Conservation (phyloP, 2,888 invertebrate species). For the Pimpla rufipes region DNA sequence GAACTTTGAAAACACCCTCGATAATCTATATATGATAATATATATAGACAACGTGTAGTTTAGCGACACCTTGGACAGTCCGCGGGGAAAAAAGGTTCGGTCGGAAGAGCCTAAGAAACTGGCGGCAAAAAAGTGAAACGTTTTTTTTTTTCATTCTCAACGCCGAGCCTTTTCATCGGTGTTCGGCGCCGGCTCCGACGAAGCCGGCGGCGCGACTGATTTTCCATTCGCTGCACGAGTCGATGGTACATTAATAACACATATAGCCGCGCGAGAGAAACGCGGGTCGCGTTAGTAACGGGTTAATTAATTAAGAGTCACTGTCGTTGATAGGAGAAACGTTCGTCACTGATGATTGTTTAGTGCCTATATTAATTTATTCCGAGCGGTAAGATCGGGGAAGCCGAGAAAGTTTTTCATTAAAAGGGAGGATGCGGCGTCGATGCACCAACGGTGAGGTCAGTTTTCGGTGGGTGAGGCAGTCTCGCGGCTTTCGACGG, state of each 20-base stretch:
- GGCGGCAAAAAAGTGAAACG: too few species aligned
- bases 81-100: constrained; percentile 6
- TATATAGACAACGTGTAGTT: constrained; percentile 48
- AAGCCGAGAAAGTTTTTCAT: constrained; percentile 8
- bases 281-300: constrained; percentile 26
- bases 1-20: too few species aligned
- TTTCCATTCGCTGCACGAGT: constrained; percentile 57
- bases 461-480: neutral
- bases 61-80: constrained; percentile 66
- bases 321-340: constrained; percentile 51
- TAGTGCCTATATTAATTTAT: constrained; percentile 65
- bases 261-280: constrained; percentile 32
- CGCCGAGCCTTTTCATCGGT: too few species aligned
- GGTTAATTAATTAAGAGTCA: constrained; percentile 47
- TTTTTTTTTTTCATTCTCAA: too few species aligned
- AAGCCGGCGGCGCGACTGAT: constrained; percentile 48
- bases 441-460: neutral
- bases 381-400: constrained; percentile 53
- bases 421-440: neutral
- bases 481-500: constrained; percentile 36
- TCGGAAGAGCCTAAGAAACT: too few species aligned
- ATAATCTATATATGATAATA: constrained; percentile 72
- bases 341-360: constrained; percentile 66
- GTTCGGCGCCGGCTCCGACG: constrained; percentile 58
- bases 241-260: constrained; percentile 50